Percentiles rank a stretch among this genome's conserved stretches.
These are phyloP conservation scores for Sericinus montela DNA, from an alignment of 2,888 invertebrate genomes.

Conservation along the genomic window DNA sequence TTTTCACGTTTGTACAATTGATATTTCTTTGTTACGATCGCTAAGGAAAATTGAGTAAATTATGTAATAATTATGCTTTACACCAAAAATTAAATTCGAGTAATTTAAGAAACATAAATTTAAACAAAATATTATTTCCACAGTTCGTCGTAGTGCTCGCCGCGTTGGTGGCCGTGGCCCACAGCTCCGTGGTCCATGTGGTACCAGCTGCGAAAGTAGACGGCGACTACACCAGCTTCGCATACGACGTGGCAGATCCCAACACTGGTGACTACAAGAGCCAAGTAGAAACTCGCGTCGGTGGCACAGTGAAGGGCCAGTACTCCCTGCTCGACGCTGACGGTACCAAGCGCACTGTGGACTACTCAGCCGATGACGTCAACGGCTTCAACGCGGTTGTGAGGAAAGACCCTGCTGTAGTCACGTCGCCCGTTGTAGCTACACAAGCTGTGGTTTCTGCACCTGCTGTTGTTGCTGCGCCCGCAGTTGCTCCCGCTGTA, in stretches of 20 bases:
- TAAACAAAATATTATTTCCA: constrained; percentile 25
- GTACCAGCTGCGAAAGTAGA: constrained; percentile 74
- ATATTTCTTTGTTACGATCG: too few species aligned
- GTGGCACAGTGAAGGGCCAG: constrained; percentile 74
- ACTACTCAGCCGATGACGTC: constrained; percentile 77
- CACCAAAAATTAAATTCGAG: too few species aligned
- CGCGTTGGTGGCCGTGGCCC: constrained; percentile 51
- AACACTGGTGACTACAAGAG: constrained; percentile 79
- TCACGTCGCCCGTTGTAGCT: constrained; percentile 49
- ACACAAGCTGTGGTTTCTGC: constrained; percentile 39
- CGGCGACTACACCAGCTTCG: constrained; percentile 71
- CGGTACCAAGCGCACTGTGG: constrained; percentile 77
- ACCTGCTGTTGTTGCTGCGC: constrained; percentile 36
- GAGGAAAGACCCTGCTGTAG: constrained; percentile 67
- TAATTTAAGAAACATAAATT: too few species aligned
- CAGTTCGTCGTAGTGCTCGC: constrained; percentile 68
- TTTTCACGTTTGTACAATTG: too few species aligned
- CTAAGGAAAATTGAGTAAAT: too few species aligned
- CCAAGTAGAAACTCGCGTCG: constrained; percentile 75
- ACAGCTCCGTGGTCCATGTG: constrained; percentile 65
- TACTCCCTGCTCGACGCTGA: constrained; percentile 78
- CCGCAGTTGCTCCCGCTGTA: constrained; percentile 22
- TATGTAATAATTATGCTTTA: too few species aligned
- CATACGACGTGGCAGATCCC: constrained; percentile 78
- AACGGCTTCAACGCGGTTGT: constrained; percentile 81